A percentile compares a stretch with the other conserved stretches of the same genome.
Evolutionary conservation across 2,797 vertebrate genomes (phyloP).

Genomic region (Acridotheres tristis): DNA sequence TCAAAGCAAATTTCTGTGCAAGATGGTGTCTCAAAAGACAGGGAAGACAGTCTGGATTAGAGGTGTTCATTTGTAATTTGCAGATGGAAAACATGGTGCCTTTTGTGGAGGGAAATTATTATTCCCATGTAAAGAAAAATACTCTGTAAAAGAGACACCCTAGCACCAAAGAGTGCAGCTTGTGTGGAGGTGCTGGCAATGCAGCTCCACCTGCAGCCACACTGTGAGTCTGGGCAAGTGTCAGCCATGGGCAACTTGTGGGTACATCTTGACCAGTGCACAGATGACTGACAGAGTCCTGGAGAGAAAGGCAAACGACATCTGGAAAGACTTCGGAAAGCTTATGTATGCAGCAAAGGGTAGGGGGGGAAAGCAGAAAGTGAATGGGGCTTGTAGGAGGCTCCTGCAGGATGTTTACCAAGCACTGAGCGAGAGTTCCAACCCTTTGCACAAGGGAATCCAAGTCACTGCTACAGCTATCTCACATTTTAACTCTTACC

Average conservation of each 20-base stretch:
- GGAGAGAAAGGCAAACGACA: not conserved
- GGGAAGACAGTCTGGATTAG: not conserved
- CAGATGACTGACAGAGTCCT: not conserved
- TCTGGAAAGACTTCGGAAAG: not conserved
- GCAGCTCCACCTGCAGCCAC: not conserved
- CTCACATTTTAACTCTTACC: not conserved
- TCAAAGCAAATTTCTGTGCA: not conserved
- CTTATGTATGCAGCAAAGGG: not conserved
- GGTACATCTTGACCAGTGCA: not conserved
- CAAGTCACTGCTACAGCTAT: not conserved
- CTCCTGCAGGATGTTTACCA: not conserved
- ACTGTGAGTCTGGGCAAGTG: accelerated
- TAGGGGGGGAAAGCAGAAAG: not conserved
- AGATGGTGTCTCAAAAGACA: not conserved
- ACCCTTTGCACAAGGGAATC: not conserved
- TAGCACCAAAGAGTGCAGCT: not conserved
- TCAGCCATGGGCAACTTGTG: not conserved
- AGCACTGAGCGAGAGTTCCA: not conserved
- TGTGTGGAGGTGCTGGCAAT: too few species aligned
- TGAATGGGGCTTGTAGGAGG: not conserved
- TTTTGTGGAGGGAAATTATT: not conserved
- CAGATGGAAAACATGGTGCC: not conserved
- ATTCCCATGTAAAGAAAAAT: not conserved
- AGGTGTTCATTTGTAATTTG: not conserved
- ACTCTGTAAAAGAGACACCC: not conserved